A percentile compares a stretch with the other conserved stretches of the same genome.
Conservation (phyloP, 2,797 vertebrate genomes). For the Rhincodon typus region DNA sequence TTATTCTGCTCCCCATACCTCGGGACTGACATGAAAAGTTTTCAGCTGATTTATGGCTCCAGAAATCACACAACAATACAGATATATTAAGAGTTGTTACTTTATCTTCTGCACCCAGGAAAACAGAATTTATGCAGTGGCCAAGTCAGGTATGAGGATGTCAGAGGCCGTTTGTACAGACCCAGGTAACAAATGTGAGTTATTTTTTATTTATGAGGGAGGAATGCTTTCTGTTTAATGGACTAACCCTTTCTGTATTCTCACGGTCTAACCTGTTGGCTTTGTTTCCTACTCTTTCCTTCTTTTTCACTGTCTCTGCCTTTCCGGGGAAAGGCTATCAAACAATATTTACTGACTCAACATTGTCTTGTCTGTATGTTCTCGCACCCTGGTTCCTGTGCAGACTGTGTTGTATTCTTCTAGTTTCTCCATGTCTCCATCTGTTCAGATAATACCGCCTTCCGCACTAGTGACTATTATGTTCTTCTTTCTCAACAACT, state of each 20-base stretch:
- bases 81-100: conserved; percentile 37
- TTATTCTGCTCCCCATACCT: not conserved
- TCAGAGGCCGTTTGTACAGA: conserved; percentile 78
- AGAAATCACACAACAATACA: too few species aligned
- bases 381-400: not conserved
- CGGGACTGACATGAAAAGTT: not conserved
- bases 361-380: not conserved
- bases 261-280: not conserved
- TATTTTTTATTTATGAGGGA: conserved; percentile 32
- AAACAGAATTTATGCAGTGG: conserved; percentile 93
- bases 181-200: conserved; percentile 73
- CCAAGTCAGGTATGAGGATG: conserved; percentile 89
- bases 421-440: not conserved
- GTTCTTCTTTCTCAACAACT: not conserved
- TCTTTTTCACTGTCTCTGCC: not conserved
- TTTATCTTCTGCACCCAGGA: conserved; percentile 65
- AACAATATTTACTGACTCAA: not conserved
- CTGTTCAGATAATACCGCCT: not conserved
- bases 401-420: not conserved
- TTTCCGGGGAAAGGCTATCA: not conserved
- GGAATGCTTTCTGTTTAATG: not conserved
- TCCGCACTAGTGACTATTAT: not conserved
- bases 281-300: not conserved
- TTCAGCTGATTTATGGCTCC: not conserved
- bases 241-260: not conserved